phyloP scores from a whole-genome alignment of 2,888 invertebrate genomes.

The Xestia c-nigrum region DNA sequence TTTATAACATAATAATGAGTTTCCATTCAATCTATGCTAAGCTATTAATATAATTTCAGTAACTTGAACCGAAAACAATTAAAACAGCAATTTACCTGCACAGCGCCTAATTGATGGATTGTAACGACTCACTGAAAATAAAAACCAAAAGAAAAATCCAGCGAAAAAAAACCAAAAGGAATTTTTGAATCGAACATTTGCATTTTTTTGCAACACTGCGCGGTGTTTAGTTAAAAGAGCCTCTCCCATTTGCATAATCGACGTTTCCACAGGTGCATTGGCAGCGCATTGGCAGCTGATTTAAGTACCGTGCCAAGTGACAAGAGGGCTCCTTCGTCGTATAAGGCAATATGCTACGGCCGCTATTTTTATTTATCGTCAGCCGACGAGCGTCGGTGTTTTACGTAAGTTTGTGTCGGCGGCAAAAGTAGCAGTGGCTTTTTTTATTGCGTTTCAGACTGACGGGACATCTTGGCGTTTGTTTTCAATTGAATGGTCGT shows the following conservation, averaged over 20 bases:
- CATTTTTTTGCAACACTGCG: conserved; percentile 76
- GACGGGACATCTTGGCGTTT: conserved; percentile 43
- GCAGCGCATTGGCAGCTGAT: conserved; percentile 83
- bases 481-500: conserved; percentile 56
- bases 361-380: conserved; percentile 84
- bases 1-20: conserved; percentile 31
- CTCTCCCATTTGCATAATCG: conserved; percentile 88
- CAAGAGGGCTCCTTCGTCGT: conserved; percentile 82
- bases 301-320: conserved; percentile 84
- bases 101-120: conserved; percentile 57
- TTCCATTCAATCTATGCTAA: too few species aligned
- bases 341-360: conserved; percentile 84
- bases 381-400: conserved; percentile 70
- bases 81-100: conserved; percentile 29
- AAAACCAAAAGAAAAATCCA: conserved; percentile 10
- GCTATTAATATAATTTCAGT: too few species aligned
- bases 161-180: conserved; percentile 64
- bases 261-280: conserved; percentile 88
- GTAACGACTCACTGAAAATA: conserved; percentile 55
- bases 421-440: conserved; percentile 60
- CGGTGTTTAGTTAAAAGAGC: conserved; percentile 84
- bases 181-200: conserved; percentile 74
- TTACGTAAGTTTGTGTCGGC: conserved; percentile 66
- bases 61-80: conserved; percentile 37
- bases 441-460: conserved; percentile 40